Base-by-base conservation (phyloP, 2,797 vertebrate species). In the Yasuhikotakia modesta region DNA sequence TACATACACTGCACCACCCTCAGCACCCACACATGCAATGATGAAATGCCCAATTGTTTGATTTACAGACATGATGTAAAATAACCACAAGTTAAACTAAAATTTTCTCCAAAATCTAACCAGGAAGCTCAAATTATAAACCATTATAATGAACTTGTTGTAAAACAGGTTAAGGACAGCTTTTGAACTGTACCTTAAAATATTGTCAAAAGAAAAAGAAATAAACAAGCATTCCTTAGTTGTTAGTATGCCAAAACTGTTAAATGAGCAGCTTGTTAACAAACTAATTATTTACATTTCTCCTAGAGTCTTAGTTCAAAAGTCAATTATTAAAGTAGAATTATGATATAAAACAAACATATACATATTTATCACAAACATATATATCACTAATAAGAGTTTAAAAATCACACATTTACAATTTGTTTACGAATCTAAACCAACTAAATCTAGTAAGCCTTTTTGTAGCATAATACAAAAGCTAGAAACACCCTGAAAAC, bases 311-410 rank as follows among this genome's bases (percentile, higher is more conserved):
- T 35, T 35, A 5, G 32, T 35, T 7, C 27, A 27, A 27, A 27
- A 35, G 6, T 35, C 32, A 35, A 35, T 11, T n/a, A 43, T 43
- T 43, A 43, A 58, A 70, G 69, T 81, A 58, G 35, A 85, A 80
- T 79, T 82, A 83, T 73, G 81, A 87, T 85, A 87, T 85, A 81
- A 85, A 84, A 82, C 27, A 79, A 79, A 84, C 78, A 84, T 87
- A 86, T 90, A n/a, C n/a, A n/a, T n/a, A n/a, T n/a, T n/a, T n/a
- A n/a, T n/a, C n/a, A n/a, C n/a, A n/a, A n/a, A n/a, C n/a, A n/a
- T n/a, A 91, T 92, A 76, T 90, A 92, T 89, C 91, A 89, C 79
- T 85, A 76, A 82, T 86, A 86, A 81, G 60, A 83, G 73, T 84
- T 16, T 70, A 72, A 46, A 77, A 32, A 55, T 21, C 80, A 83